phyloP scores from a whole-genome alignment of 1,140 invertebrate genomes.

The Sminthurinus signatus region DNA sequence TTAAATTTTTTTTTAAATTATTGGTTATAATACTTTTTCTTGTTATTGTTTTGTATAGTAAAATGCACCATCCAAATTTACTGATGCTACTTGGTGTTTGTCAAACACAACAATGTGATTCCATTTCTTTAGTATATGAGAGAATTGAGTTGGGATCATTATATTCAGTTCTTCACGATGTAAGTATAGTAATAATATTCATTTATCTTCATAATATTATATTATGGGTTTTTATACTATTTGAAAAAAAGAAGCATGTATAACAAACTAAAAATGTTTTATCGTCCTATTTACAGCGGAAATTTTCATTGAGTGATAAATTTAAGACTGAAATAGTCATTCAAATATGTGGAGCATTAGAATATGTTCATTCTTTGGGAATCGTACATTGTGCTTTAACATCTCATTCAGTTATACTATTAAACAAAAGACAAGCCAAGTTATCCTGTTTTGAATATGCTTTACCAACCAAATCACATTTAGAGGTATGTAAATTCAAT shows the following conservation, averaged over 20 bases:
- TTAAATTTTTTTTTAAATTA: neutral
- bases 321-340: constrained; percentile 19
- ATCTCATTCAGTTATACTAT: constrained; percentile 49
- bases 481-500: constrained; percentile 2
- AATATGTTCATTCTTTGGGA: constrained; percentile 38
- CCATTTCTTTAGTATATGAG: constrained; percentile 47
- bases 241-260: no score
- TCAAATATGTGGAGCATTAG: constrained; percentile 13
- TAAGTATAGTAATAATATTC: neutral
- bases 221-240: no score
- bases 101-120: constrained; percentile 45
- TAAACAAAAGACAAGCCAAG: constrained; percentile 45
- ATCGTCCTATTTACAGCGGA: no score
- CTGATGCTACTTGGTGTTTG: constrained; percentile 48
- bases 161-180: constrained; percentile 43
- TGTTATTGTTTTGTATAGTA: constrained; percentile 21
- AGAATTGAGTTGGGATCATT: constrained; percentile 46
- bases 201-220: neutral
- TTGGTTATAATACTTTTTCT: neutral
- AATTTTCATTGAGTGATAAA: no score
- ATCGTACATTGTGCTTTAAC: constrained; percentile 44
- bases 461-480: constrained; percentile 39
- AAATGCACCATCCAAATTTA: constrained; percentile 46
- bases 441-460: constrained; percentile 49
- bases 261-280: no score